Evolutionary conservation across 1,140 invertebrate genomes (phyloP).

Genomic region (Oncopodura yosiiana): DNA sequence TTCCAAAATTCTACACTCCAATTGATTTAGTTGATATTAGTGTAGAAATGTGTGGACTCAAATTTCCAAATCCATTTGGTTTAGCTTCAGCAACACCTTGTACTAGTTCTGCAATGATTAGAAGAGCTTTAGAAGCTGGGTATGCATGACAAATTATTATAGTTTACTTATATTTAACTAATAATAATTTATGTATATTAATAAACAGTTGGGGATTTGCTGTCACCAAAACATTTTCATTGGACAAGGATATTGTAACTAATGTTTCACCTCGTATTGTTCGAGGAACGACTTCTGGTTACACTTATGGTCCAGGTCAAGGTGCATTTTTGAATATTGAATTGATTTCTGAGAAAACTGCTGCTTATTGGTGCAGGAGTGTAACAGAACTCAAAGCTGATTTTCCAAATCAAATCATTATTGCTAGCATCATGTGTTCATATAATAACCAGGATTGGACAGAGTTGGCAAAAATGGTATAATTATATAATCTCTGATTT

Average conservation of each 20-base stretch:
- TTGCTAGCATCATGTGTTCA: constrained; percentile 94
- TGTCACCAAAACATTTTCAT: constrained; percentile 88
- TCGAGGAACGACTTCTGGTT: constrained; percentile 80
- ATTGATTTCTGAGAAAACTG: constrained; percentile 92
- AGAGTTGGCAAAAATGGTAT: constrained; percentile 60
- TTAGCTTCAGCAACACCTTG: constrained; percentile 93
- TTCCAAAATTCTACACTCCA: constrained; percentile 85
- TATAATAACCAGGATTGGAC: constrained; percentile 84
- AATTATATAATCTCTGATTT: no score
- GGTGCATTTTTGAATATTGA: constrained; percentile 95
- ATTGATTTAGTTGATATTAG: constrained; percentile 91
- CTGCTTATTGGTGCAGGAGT: constrained; percentile 82
- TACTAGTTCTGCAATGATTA: constrained; percentile 88
- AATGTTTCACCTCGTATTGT: constrained; percentile 96
- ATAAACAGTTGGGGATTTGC: constrained; percentile 94
- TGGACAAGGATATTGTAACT: constrained; percentile 93
- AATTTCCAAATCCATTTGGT: constrained; percentile 94
- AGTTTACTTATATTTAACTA: no score
- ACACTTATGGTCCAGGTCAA: constrained; percentile 86
- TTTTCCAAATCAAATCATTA: constrained; percentile 81
- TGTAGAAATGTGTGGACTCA: constrained; percentile 81
- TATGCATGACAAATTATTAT: no score
- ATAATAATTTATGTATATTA: no score
- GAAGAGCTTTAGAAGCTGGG: constrained; percentile 87
- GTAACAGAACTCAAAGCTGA: constrained; percentile 83